These are phyloP conservation scores for Apolygus lucorum DNA, from an alignment of 1,140 invertebrate species.

Conservation along the genomic window DNA sequence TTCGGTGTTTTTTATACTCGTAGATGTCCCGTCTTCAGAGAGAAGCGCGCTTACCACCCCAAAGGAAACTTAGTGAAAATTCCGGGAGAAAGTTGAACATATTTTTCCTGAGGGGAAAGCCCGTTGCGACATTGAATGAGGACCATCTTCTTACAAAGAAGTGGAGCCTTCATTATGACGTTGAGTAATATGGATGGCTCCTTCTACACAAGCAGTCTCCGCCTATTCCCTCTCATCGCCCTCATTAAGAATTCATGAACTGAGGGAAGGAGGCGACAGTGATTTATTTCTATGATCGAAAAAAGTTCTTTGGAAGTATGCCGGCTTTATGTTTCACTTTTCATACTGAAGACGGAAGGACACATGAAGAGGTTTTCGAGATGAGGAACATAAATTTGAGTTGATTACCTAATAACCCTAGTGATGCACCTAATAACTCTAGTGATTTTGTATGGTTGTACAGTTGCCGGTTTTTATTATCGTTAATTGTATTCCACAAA, in stretches of 20 bases:
- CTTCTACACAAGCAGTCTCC: neutral
- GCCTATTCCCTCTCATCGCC: neutral
- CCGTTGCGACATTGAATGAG: slow-evolving; percentile 1
- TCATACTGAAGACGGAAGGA: too few species aligned
- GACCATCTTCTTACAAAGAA: slow-evolving; percentile 3
- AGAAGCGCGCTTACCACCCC: neutral
- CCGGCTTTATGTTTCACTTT: neutral
- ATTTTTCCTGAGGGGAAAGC: slow-evolving; percentile 5
- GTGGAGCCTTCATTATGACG: neutral
- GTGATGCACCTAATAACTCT: too few species aligned
- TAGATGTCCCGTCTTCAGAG: too few species aligned
- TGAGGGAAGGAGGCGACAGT: neutral
- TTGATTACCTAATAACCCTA: too few species aligned
- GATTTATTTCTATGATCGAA: slow-evolving; percentile 10
- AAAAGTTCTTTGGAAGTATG: neutral
- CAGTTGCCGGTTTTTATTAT: too few species aligned
- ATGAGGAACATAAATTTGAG: too few species aligned
- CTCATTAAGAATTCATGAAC: slow-evolving; percentile 13
- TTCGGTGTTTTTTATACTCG: too few species aligned
- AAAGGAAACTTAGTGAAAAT: neutral
- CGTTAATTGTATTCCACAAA: too few species aligned
- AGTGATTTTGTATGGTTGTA: too few species aligned
- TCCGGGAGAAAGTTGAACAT: neutral
- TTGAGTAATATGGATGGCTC: slow-evolving; percentile 8
- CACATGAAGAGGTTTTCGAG: too few species aligned